These are phyloP conservation scores for Anorthoa munda DNA, from an alignment of 2,888 invertebrate genomes.

Conservation along the genomic window DNA sequence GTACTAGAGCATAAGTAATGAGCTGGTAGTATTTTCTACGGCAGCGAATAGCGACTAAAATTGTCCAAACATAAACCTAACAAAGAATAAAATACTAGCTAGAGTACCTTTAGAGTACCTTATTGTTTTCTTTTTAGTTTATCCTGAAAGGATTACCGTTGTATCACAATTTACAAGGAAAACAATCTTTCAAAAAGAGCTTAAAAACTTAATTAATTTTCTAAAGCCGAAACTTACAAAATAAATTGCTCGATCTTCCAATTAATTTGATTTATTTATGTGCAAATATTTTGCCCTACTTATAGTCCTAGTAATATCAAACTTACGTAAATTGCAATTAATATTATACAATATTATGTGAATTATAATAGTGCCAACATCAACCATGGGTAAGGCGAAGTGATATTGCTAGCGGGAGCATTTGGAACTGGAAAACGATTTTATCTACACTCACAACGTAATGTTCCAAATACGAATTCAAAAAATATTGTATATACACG, in stretches of 20 bases:
- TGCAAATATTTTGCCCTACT: too few species aligned
- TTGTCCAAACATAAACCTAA: too few species aligned
- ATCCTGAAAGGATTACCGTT: not conserved
- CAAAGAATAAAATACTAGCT: not conserved
- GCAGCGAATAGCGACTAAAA: too few species aligned
- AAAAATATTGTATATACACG: too few species aligned
- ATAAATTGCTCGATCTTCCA: not conserved
- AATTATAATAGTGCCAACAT: slow-evolving; percentile 35
- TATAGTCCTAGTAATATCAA: not conserved
- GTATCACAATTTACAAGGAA: not conserved
- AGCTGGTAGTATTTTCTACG: slow-evolving; percentile 5
- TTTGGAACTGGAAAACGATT: too few species aligned
- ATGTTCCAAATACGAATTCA: too few species aligned
- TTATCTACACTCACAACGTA: too few species aligned
- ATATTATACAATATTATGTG: slow-evolving; percentile 44
- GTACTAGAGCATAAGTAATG: slow-evolving; percentile 48
- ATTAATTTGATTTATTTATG: too few species aligned
- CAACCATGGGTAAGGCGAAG: slow-evolving; percentile 6
- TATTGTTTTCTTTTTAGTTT: not conserved
- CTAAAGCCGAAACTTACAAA: slow-evolving; percentile 1
- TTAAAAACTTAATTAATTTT: slow-evolving; percentile 1
- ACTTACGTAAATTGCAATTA: slow-evolving; percentile 51
- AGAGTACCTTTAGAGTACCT: not conserved
- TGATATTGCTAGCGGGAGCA: slow-evolving; percentile 1
- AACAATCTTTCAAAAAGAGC: not conserved